Percentiles rank a stretch among this genome's conserved stretches.
Evolutionary conservation across 1,140 invertebrate species (phyloP).

Genomic region (Musca domestica): DNA sequence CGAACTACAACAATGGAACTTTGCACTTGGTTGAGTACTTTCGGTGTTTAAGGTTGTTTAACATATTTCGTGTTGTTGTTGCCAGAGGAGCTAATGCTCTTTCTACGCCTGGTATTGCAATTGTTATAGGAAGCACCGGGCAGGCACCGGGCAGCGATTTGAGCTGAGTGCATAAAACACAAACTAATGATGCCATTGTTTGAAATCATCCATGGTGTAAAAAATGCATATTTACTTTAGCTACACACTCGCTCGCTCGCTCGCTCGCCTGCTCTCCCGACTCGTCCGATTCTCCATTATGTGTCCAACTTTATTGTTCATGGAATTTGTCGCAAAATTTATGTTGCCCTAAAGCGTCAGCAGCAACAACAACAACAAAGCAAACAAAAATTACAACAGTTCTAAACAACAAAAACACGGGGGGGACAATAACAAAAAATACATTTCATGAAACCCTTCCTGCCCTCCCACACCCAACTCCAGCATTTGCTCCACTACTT

Average conservation of each 20-base stretch:
- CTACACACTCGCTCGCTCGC: too few relatives aligned
- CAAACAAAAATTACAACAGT: not conserved
- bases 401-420: not conserved
- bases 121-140: too few relatives aligned
- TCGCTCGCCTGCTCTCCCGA: too few relatives aligned
- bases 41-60: constrained; percentile 19
- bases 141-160: not conserved
- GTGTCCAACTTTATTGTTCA: constrained; percentile 11
- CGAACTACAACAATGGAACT: not conserved
- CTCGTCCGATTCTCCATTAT: not conserved
- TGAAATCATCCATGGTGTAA: constrained; percentile 15
- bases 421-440: too few relatives aligned
- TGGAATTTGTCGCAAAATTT: constrained; percentile 19
- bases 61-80: constrained; percentile 17
- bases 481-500: too few relatives aligned
- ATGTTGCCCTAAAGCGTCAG: constrained; percentile 9
- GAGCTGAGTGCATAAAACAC: constrained; percentile 16
- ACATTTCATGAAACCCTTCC: too few relatives aligned
- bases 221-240: not conserved
- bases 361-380: too few relatives aligned
- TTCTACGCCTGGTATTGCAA: too few relatives aligned
- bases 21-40: constrained; percentile 22
- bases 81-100: not conserved
- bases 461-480: too few relatives aligned
- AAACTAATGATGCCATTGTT: constrained; percentile 22